Percentiles rank a stretch among this genome's conserved stretches.
phyloP scores from a whole-genome alignment of 2,888 invertebrate genomes.

The Pyrrhia umbra region DNA sequence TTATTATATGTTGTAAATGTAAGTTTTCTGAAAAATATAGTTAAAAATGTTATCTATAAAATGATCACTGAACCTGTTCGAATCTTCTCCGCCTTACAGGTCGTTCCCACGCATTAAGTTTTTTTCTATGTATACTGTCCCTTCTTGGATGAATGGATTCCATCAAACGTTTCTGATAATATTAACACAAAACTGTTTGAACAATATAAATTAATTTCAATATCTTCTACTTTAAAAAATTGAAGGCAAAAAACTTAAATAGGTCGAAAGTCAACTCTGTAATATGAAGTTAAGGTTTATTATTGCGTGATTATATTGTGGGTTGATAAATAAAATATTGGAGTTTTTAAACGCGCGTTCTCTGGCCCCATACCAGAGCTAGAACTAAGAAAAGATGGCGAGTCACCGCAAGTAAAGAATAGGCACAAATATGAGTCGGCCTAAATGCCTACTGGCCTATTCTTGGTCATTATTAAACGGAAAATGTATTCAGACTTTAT shows the following conservation, averaged over 20 bases:
- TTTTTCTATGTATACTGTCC: background rate
- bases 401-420: constrained; percentile 53
- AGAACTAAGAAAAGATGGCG: constrained; percentile 48
- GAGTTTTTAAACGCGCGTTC: background rate
- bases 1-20: too few species aligned
- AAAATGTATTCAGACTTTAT: constrained; percentile 24
- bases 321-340: background rate
- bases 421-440: constrained; percentile 40
- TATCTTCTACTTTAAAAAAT: background rate
- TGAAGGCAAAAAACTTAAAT: background rate
- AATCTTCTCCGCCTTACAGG: background rate
- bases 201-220: constrained; percentile 1
- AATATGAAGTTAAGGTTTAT: background rate
- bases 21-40: too few species aligned
- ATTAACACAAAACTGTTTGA: background rate
- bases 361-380: constrained; percentile 45
- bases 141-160: constrained; percentile 16
- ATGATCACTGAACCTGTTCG: constrained; percentile 16
- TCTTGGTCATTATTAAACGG: constrained; percentile 34
- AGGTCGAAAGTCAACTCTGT: background rate
- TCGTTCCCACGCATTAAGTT: background rate
- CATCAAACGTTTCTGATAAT: constrained; percentile 21
- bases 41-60: too few species aligned
- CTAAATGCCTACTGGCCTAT: constrained; percentile 38
- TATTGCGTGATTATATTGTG: background rate